phyloP scores from a whole-genome alignment of 2,888 invertebrate species.

The Drosophila monieri region DNA sequence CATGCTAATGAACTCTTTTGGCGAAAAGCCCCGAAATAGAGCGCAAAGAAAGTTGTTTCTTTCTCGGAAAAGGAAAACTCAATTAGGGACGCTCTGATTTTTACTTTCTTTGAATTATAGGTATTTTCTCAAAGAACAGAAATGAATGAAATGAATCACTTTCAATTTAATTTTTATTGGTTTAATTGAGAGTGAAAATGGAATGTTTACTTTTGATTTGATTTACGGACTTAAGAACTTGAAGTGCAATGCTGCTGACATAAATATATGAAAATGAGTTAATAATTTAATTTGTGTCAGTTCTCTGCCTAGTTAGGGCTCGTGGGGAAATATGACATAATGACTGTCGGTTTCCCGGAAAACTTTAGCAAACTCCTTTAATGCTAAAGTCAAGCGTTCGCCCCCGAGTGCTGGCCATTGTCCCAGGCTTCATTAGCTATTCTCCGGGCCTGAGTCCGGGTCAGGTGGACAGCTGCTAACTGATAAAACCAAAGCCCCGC shows the following conservation, averaged over 20 bases:
- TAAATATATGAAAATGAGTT: not conserved
- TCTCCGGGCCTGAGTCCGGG: not conserved
- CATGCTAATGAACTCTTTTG: constrained; percentile 66
- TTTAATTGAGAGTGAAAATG: not conserved
- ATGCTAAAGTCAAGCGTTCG: constrained; percentile 2
- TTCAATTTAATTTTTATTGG: not conserved
- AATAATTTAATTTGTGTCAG: not conserved
- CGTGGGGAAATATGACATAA: not conserved
- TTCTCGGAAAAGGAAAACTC: constrained; percentile 15
- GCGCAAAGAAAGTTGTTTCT: constrained; percentile 26
- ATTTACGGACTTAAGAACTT: not conserved
- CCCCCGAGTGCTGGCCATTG: constrained; percentile 13
- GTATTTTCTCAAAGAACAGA: not conserved
- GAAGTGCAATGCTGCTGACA: not conserved
- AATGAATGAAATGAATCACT: not conserved
- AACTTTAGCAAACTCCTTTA: not conserved
- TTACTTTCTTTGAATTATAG: constrained; percentile 6
- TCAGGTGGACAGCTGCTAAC: constrained; percentile 23
- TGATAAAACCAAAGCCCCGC: constrained; percentile 24
- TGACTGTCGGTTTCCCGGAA: not conserved
- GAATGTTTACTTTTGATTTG: not conserved
- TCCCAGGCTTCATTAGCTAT: constrained; percentile 27
- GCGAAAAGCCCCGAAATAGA: constrained; percentile 23
- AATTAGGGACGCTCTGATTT: constrained; percentile 15
- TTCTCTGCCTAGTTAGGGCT: not conserved